phyloP scores from a whole-genome alignment of 37 sponge, comb jelly and placozoan genomes.

The Cliona cf. orientalis region DNA sequence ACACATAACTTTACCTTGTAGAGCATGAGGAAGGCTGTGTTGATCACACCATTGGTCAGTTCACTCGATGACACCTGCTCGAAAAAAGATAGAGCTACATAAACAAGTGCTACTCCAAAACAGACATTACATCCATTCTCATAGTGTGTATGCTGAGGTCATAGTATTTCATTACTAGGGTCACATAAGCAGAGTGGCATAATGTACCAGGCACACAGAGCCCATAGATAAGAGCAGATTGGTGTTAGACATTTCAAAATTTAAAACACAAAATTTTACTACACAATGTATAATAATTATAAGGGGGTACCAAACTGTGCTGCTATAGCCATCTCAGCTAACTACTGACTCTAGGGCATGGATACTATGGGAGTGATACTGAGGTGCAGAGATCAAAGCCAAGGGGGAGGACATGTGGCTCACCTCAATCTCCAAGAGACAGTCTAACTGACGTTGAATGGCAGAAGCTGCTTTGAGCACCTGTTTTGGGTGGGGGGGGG shows the following conservation, averaged over 20 bases:
- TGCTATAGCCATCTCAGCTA: no score
- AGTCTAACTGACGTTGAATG: conserved; percentile 69
- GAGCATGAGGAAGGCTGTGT: conserved; percentile 85
- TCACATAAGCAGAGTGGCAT: no score
- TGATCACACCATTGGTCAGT: conserved; percentile 87
- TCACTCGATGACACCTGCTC: conserved; percentile 53
- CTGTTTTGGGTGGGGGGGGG: no score
- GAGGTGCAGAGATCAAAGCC: not conserved
- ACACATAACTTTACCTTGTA: conserved; percentile 78
- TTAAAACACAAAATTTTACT: no score
- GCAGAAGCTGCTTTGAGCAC: conserved; percentile 52
- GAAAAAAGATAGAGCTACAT: not conserved
- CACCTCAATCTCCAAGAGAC: conserved; percentile 74
- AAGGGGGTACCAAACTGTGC: no score
- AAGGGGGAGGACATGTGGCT: not conserved
- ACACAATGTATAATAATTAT: no score
- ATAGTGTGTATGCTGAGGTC: not conserved
- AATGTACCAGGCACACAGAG: no score
- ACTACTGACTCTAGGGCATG: no score
- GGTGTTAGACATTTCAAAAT: no score
- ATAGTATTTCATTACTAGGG: not conserved
- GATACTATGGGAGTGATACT: no score
- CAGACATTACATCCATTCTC: not conserved
- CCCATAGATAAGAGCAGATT: no score
- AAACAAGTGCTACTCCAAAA: not conserved